These are phyloP conservation scores for Melangyna quadrimaculata DNA, from an alignment of 2,888 invertebrate genomes.

Conservation along the genomic window DNA sequence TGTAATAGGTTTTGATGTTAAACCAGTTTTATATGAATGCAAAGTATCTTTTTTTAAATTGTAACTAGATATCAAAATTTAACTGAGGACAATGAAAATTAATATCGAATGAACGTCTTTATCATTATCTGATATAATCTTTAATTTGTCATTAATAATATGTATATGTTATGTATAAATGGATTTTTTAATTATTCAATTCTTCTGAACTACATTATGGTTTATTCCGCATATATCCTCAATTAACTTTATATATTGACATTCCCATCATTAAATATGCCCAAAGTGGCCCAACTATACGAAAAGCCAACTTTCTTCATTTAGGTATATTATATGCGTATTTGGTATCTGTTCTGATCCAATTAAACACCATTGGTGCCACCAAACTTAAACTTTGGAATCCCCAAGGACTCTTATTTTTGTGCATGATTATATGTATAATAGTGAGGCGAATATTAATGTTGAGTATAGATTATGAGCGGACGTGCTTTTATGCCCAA, in stretches of 20 bases:
- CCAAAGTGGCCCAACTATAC: neutral
- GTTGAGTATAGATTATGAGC: conserved; percentile 4
- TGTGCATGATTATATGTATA: neutral
- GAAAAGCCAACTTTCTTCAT: neutral
- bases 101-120: no score
- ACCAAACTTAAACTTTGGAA: conserved; percentile 37
- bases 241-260: neutral
- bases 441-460: neutral
- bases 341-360: conserved; percentile 12
- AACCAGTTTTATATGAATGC: no score
- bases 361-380: conserved; percentile 54
- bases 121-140: no score
- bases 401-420: conserved; percentile 27
- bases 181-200: no score
- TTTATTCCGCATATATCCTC: neutral
- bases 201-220: neutral
- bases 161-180: no score
- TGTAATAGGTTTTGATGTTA: no score
- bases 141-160: no score
- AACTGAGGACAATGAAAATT: no score
- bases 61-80: no score
- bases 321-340: neutral
- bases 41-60: no score
- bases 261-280: neutral
- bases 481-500: conserved; percentile 32